These are phyloP conservation scores for Poeciliopsis occidentalis DNA, from an alignment of 2,113 vertebrate species.

Conservation along the genomic window DNA sequence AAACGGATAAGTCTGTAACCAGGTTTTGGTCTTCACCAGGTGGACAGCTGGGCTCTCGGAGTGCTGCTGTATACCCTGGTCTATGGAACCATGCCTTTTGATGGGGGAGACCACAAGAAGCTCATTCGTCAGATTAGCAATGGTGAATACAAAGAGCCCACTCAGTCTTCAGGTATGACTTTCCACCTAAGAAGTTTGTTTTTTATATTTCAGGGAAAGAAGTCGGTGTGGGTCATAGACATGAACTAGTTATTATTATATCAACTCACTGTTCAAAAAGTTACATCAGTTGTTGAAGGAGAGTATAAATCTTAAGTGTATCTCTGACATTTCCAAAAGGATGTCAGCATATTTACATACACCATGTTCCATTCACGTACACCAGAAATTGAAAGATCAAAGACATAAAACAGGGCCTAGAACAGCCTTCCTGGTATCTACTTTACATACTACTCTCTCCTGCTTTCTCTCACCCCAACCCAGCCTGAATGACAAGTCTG, in stretches of 20 bases:
- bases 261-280: no score
- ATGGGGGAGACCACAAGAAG: conserved; percentile 97
- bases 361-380: not conserved
- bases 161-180: conserved; percentile 93
- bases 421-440: not conserved
- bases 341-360: not conserved
- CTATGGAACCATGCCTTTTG: conserved; percentile 98
- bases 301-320: no score
- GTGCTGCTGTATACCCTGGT: conserved; percentile 97
- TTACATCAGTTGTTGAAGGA: no score
- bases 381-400: not conserved
- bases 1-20: not conserved
- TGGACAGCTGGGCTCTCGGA: conserved; percentile 98
- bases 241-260: no score
- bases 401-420: no score
- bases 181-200: no score
- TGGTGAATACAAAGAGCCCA: conserved; percentile 97
- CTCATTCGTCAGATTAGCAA: conserved; percentile 99
- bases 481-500: not conserved
- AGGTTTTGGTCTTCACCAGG: conserved; percentile 74
- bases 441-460: not conserved
- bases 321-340: no score
- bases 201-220: no score
- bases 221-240: no score
- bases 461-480: not conserved